Evolutionary conservation across 2,113 vertebrate species (phyloP), one percentile per base, ranked within the genome.

Genomic region (Agelaius phoeniceus): DNA sequence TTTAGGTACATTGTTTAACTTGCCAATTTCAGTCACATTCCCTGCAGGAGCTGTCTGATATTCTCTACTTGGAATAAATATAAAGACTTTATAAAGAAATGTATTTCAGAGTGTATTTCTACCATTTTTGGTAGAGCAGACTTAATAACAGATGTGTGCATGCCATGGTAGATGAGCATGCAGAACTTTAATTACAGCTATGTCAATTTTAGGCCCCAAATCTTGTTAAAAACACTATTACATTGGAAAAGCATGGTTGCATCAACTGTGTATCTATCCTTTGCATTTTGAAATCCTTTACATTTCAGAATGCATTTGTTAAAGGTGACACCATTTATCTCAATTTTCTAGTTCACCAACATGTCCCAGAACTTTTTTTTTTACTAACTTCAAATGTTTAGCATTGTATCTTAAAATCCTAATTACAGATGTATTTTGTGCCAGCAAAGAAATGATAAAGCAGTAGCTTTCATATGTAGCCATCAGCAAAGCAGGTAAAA

Each of bases 121-220:
- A 26, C 14, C 49, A 26, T 78, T 63, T 76, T 85, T 85, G 55
- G 22, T 46, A 91, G 51, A 89, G 51, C 15, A 10, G 59, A 81
- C 59, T 83, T 86, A 73, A 67, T 83, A 92, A 89, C 22, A 88
- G 84, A 69, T 55, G 61, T 15, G 27, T 59, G 35, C 54, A 51
- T 85, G 23, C 57, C 52, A 78, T 30, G 46, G 83, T 35, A 94
- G 63, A 85, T 89, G 63, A 93, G 24, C 63, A 43, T 46, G 63
- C 18, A 94, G 74, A 80, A 88, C 78, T 96, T 95, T 73, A 97
- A 96, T 96, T 92, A 95, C 9, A 95, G 31, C 13, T 62, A 52
- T 66, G 74, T n/a, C 69, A 88, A 46, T 85, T 85, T 94, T 77
- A 91, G 66, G 82, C 37, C 82, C 77, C 48, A 92, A 94, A 91